A percentile compares a stretch with the other conserved stretches of the same genome.
Conservation (phyloP, 1,140 invertebrate species). For the Drosophila navojoa region DNA sequence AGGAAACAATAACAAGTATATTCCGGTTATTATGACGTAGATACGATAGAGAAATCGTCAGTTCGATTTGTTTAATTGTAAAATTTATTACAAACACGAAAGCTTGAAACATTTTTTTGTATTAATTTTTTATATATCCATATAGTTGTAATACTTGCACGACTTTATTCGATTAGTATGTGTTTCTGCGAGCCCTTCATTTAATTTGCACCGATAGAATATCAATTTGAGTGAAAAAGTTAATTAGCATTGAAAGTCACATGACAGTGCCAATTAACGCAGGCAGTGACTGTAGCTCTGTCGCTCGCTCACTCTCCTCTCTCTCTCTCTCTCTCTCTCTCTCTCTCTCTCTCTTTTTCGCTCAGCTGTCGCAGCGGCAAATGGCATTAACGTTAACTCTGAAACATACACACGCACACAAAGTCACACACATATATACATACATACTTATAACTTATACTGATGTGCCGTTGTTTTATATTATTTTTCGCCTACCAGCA, state of each 20-base stretch:
- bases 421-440: not conserved
- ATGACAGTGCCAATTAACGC: slow-evolving; percentile 56
- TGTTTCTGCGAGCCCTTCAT: slow-evolving; percentile 24
- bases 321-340: slow-evolving; percentile 13
- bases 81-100: not conserved
- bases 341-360: not conserved
- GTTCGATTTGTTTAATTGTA: slow-evolving; percentile 35
- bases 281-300: slow-evolving; percentile 38
- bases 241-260: slow-evolving; percentile 66
- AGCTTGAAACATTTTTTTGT: not conserved
- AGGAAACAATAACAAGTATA: slow-evolving; percentile 40
- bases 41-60: slow-evolving; percentile 18
- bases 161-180: slow-evolving; percentile 12
- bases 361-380: not conserved
- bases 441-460: not conserved
- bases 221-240: slow-evolving; percentile 41
- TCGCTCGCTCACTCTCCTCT: slow-evolving; percentile 23
- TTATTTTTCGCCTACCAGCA: slow-evolving; percentile 20
- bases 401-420: not conserved
- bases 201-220: slow-evolving; percentile 30
- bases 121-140: not conserved
- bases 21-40: slow-evolving; percentile 54
- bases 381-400: slow-evolving; percentile 30
- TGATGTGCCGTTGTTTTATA: slow-evolving; percentile 4
- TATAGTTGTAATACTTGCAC: slow-evolving; percentile 12